phyloP scores from a whole-genome alignment of 1,140 invertebrate species.

The Rhopalosiphum padi region DNA sequence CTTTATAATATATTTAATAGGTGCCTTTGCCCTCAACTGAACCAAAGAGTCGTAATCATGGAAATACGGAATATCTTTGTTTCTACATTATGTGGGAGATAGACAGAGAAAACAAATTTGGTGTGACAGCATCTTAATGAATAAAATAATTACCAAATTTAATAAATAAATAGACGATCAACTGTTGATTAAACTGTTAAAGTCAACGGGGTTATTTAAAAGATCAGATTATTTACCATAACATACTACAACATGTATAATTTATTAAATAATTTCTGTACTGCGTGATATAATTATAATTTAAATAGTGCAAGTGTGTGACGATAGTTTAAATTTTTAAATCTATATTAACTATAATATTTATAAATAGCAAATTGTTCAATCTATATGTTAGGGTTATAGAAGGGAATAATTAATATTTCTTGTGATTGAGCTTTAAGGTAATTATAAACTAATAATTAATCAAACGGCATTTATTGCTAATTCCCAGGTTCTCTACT shows the following conservation, averaged over 20 bases:
- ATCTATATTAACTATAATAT: not conserved
- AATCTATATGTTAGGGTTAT: not conserved
- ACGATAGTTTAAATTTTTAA: not conserved
- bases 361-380: not conserved
- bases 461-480: not conserved
- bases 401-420: not conserved
- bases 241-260: not conserved
- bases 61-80: too few relatives aligned
- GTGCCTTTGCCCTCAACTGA: too few relatives aligned
- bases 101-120: too few relatives aligned
- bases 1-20: too few relatives aligned
- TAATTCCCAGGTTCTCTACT: not conserved
- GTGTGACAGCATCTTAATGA: too few relatives aligned
- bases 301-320: not conserved
- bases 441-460: not conserved
- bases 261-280: not conserved
- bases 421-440: not conserved
- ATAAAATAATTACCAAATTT: too few relatives aligned
- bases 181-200: not conserved
- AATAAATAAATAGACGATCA: not conserved
- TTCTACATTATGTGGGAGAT: too few relatives aligned
- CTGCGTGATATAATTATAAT: not conserved
- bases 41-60: too few relatives aligned
- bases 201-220: not conserved
- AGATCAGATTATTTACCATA: not conserved